Conservation (phyloP, 2,113 vertebrate genomes). For the Atherinomorus stipes region DNA sequence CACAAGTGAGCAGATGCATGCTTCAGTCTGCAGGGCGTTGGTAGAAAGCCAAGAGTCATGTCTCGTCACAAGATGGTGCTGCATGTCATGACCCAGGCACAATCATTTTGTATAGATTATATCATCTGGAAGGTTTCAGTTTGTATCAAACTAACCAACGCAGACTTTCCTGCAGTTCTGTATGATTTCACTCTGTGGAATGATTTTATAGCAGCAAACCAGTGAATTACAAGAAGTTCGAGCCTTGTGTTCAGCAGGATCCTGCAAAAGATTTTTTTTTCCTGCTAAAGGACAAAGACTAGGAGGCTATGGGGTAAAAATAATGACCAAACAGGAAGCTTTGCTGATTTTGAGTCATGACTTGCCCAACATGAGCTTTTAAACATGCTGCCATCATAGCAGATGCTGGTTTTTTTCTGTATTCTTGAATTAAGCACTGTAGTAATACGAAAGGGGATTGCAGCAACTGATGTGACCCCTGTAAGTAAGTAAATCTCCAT, state of each 20-base stretch:
- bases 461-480: background rate
- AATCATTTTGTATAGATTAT: conserved; percentile 32
- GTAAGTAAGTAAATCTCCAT: background rate
- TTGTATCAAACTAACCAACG: background rate
- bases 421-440: no score
- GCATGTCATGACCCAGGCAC: conserved; percentile 58
- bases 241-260: no score
- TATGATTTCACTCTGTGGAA: background rate
- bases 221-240: background rate
- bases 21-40: conserved; percentile 58
- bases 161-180: background rate
- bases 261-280: background rate
- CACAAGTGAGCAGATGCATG: conserved; percentile 61
- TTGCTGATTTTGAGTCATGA: background rate
- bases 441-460: no score
- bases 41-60: conserved; percentile 54
- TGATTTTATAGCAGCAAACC: background rate
- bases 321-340: background rate
- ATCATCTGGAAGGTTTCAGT: conserved; percentile 29
- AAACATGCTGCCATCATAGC: no score
- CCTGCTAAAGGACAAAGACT: background rate
- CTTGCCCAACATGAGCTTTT: background rate
- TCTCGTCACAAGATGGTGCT: conserved; percentile 64
- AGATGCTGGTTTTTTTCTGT: no score
- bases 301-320: background rate